Conservation (phyloP, 2,888 invertebrate genomes). For the Coecobrya sp. region DNA sequence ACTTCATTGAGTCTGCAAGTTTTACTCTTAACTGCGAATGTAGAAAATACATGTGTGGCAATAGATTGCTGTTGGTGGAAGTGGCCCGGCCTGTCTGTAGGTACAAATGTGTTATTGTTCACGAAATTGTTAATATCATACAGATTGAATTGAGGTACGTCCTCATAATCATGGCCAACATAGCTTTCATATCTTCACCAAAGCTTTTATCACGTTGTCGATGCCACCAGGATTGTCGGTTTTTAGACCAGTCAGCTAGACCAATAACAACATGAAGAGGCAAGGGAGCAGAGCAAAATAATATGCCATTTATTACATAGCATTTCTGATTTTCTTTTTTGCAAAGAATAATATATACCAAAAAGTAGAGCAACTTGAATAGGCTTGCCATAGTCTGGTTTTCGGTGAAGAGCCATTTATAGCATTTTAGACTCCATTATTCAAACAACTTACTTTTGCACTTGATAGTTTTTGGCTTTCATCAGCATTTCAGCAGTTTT, state of each 20-base stretch:
- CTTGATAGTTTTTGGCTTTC: conserved; percentile 45
- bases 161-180: conserved; percentile 1
- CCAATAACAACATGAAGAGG: background rate
- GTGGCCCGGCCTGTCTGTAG: background rate
- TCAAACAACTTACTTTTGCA: conserved; percentile 51
- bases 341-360: background rate
- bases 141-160: conserved; percentile 18
- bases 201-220: background rate
- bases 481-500: conserved; percentile 30
- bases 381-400: background rate
- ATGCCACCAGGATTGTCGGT: background rate
- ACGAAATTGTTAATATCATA: background rate
- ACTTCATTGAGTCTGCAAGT: background rate
- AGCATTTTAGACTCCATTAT: conserved; percentile 59
- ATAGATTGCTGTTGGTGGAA: background rate
- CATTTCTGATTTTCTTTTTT: background rate
- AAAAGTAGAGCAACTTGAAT: background rate
- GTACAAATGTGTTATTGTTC: conserved; percentile 22
- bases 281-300: background rate
- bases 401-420: conserved; percentile 60
- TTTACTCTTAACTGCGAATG: background rate
- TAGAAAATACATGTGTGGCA: background rate
- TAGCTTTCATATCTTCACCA: background rate
- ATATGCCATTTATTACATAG: background rate
- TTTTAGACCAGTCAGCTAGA: conserved; percentile 5